These are phyloP conservation scores for Lucilia cuprina DNA, from an alignment of 1,140 invertebrate genomes.

Conservation along the genomic window DNA sequence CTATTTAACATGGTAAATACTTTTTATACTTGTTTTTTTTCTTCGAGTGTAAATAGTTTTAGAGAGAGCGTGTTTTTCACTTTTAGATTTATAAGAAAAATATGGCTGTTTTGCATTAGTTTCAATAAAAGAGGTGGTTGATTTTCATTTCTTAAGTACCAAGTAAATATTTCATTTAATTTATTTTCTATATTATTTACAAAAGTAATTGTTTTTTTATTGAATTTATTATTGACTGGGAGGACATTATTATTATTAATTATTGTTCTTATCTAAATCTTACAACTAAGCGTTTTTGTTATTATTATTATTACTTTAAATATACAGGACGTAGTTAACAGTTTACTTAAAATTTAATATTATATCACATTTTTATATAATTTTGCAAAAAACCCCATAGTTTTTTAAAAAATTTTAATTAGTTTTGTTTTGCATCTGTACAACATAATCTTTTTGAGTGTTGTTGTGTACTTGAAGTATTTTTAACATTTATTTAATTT, in stretches of 20 bases:
- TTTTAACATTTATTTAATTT: background rate
- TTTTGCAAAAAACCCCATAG: background rate
- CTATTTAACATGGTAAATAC: constrained; percentile 30
- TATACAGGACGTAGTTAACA: constrained; percentile 22
- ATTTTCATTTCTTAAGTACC: constrained; percentile 4
- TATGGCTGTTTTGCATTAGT: constrained; percentile 16
- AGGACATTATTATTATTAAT: background rate
- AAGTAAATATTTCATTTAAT: background rate
- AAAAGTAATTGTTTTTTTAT: background rate
- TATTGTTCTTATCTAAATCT: background rate
- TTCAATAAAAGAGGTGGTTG: constrained; percentile 18
- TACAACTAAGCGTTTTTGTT: background rate
- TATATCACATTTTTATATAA: constrained; percentile 27
- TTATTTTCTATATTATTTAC: background rate
- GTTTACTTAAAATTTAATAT: constrained; percentile 24
- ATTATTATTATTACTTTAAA: background rate
- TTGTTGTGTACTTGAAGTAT: background rate
- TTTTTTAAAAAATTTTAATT: constrained; percentile 17
- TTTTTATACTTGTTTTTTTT: background rate
- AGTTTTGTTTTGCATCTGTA: constrained; percentile 1
- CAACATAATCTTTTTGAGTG: background rate
- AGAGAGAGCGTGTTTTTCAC: background rate
- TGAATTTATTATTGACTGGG: background rate
- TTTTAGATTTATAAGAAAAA: background rate
- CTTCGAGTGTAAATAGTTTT: background rate